These are phyloP conservation scores for Branchinecta lindahli DNA, from an alignment of 1,140 invertebrate genomes.

Conservation along the genomic window DNA sequence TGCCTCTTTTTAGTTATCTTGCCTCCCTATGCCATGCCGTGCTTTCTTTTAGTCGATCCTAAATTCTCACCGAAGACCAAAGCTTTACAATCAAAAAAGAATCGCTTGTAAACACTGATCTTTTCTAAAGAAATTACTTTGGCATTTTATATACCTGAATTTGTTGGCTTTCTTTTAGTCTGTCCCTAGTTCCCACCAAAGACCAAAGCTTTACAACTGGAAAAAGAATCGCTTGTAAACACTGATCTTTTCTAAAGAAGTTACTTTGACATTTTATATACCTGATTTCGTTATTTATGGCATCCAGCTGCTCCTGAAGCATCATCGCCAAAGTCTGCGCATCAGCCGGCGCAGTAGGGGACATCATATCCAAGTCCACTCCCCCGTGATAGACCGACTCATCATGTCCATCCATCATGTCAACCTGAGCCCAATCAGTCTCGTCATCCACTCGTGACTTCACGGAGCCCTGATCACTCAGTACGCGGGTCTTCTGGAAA, in stretches of 20 bases:
- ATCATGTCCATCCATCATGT: slow-evolving; percentile 16
- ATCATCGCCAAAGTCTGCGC: slow-evolving; percentile 94
- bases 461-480: slow-evolving; percentile 22
- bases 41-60: no score
- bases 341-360: slow-evolving; percentile 40
- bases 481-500: slow-evolving; percentile 17
- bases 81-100: no score
- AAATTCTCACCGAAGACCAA: no score
- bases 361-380: slow-evolving; percentile 18
- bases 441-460: slow-evolving; percentile 25
- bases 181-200: no score
- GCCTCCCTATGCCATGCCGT: no score
- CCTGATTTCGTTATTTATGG: slow-evolving; percentile 98
- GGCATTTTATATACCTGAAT: slow-evolving; percentile 47
- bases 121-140: no score
- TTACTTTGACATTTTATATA: slow-evolving; percentile 23
- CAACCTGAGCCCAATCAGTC: not conserved
- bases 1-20: no score
- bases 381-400: slow-evolving; percentile 14
- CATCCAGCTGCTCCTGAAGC: slow-evolving; percentile 97
- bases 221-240: no score
- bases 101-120: no score
- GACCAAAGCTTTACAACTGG: no score
- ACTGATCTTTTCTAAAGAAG: no score
- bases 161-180: no score